These are phyloP conservation scores for Chiloscyllium punctatum DNA, from an alignment of 2,797 vertebrate genomes.

Conservation along the genomic window DNA sequence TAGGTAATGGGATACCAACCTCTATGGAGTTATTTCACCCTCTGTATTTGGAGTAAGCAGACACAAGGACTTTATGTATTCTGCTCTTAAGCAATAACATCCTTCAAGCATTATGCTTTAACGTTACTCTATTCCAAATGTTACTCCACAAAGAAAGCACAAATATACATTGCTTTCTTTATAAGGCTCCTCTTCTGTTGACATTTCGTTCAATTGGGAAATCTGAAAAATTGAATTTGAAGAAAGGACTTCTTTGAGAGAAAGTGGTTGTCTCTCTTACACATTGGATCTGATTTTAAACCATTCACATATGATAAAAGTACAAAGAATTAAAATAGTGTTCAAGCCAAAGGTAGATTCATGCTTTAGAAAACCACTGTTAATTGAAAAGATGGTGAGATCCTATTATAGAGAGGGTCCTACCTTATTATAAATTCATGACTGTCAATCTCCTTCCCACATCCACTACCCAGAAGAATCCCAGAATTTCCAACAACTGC, in stretches of 20 bases:
- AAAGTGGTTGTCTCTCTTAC: not conserved
- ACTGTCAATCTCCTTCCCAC: constrained; percentile 76
- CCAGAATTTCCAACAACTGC: constrained; percentile 84
- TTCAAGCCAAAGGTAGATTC: not conserved
- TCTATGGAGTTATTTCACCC: too few species aligned
- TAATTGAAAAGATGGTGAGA: not conserved
- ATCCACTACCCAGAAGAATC: constrained; percentile 70
- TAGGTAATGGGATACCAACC: too few species aligned
- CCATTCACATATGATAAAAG: not conserved
- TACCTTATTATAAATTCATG: constrained; percentile 81
- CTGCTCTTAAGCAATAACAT: not conserved
- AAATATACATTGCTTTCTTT: not conserved
- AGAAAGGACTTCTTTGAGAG: not conserved
- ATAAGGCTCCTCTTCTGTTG: too few species aligned
- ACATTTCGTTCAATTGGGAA: not conserved
- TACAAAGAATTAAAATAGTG: not conserved
- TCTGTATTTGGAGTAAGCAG: not conserved
- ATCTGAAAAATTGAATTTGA: not conserved
- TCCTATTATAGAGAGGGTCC: constrained; percentile 41
- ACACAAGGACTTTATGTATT: not conserved
- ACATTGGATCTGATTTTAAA: not conserved
- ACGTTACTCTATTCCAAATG: not conserved
- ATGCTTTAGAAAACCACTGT: not conserved
- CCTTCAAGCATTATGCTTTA: not conserved
- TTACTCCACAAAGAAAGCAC: not conserved